Evolutionary conservation across 2,797 vertebrate genomes (phyloP).

Genomic region (Lophius americanus): DNA sequence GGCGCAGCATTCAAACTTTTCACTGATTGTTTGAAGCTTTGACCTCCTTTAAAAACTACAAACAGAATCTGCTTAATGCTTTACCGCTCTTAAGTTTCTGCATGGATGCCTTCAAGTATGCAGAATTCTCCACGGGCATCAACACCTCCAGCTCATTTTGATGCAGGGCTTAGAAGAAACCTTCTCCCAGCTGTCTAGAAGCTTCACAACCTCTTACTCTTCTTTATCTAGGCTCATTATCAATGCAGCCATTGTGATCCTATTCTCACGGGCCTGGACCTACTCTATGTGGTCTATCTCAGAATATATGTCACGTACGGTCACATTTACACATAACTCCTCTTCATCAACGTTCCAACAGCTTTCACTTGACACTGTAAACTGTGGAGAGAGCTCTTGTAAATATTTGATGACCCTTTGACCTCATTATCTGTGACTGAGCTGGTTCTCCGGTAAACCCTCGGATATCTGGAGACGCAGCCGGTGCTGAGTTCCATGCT

Average conservation of each 20-base stretch:
- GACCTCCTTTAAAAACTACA: slow-evolving; percentile 41
- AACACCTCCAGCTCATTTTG: slow-evolving; percentile 58
- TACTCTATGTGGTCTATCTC: slow-evolving; percentile 44
- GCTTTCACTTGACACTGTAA: slow-evolving; percentile 59
- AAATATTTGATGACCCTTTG: slow-evolving; percentile 83
- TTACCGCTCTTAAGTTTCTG: slow-evolving; percentile 48
- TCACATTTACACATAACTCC: slow-evolving; percentile 1
- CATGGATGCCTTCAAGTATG: slow-evolving; percentile 53
- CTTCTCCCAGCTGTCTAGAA: slow-evolving; percentile 53
- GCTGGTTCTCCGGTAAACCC: slow-evolving; percentile 64
- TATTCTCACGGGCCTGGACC: slow-evolving; percentile 65
- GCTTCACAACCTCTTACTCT: slow-evolving; percentile 63
- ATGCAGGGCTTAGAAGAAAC: slow-evolving; percentile 35
- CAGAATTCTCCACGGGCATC: slow-evolving; percentile 47
- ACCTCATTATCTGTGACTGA: slow-evolving; percentile 80
- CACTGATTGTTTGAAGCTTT: slow-evolving; percentile 38
- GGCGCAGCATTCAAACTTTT: slow-evolving; percentile 19
- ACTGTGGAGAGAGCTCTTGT: slow-evolving; percentile 63
- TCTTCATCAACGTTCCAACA: slow-evolving; percentile 42
- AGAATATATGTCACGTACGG: slow-evolving; percentile 23
- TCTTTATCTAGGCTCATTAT: slow-evolving; percentile 63
- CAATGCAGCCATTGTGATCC: slow-evolving; percentile 43
- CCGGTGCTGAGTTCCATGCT: slow-evolving; percentile 30
- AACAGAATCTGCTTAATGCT: slow-evolving; percentile 53
- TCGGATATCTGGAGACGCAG: slow-evolving; percentile 67